Conservation (phyloP, 1,140 invertebrate genomes). For the Coenobita brevimanus region DNA sequence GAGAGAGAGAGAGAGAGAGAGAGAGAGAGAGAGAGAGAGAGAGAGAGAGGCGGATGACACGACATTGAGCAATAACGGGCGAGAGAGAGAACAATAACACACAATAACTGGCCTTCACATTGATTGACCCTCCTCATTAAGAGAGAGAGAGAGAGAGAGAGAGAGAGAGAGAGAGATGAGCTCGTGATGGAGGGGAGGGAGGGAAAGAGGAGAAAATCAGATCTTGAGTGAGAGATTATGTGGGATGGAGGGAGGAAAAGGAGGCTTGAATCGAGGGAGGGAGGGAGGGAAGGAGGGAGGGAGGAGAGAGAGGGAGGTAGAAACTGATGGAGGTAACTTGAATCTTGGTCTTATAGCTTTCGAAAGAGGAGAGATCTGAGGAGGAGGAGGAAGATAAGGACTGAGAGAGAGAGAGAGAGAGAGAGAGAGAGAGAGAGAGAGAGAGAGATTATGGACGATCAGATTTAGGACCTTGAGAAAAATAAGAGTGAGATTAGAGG, state of each 20-base stretch:
- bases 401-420: too few relatives aligned
- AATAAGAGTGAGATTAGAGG: too few relatives aligned
- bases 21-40: not conserved
- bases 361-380: too few relatives aligned
- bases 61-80: not conserved
- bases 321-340: too few relatives aligned
- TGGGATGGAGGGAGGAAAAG: not conserved
- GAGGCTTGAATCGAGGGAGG: not conserved
- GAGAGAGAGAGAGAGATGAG: not conserved
- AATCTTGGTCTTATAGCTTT: too few relatives aligned
- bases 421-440: too few relatives aligned
- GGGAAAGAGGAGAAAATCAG: not conserved
- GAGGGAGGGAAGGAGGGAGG: too few relatives aligned
- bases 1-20: not conserved
- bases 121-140: not conserved
- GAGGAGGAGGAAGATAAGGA: too few relatives aligned
- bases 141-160: conserved; percentile 6
- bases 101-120: not conserved
- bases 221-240: not conserved
- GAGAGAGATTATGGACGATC: too few relatives aligned
- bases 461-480: too few relatives aligned
- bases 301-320: too few relatives aligned
- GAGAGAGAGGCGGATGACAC: not conserved
- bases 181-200: not conserved
- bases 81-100: not conserved